A percentile compares a stretch with the other conserved stretches of the same genome.
Conservation (phyloP, 2,888 invertebrate genomes). For the Coecobrya sp. region DNA sequence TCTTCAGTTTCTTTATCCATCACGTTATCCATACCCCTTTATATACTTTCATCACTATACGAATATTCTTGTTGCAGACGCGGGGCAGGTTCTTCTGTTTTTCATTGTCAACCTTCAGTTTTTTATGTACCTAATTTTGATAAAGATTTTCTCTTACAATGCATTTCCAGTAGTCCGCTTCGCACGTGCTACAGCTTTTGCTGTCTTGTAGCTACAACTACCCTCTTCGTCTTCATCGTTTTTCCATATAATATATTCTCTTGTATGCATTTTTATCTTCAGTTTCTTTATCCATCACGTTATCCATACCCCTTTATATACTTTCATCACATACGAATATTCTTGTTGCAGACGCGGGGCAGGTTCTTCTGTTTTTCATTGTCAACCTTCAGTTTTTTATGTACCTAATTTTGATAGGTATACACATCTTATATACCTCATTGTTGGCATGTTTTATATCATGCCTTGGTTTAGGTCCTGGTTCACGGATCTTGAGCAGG, state of each 20-base stretch:
- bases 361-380: conserved; percentile 52
- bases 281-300: conserved; percentile 39
- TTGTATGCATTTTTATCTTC: conserved; percentile 9
- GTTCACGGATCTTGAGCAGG: conserved; percentile 72
- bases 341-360: conserved; percentile 33
- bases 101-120: conserved; percentile 58
- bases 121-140: conserved; percentile 4
- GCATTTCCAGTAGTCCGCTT: conserved; percentile 82
- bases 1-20: conserved; percentile 47
- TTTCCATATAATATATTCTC: neutral
- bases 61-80: conserved; percentile 28
- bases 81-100: conserved; percentile 50
- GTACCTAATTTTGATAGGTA: neutral
- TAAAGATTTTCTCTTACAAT: too few relatives aligned
- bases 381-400: conserved; percentile 54
- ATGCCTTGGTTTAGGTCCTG: conserved; percentile 57
- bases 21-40: conserved; percentile 13
- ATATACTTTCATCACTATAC: conserved; percentile 40
- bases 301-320: conserved; percentile 26
- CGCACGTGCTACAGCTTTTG: conserved; percentile 84
- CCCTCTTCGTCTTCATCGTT: conserved; percentile 27
- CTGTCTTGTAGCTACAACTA: conserved; percentile 6
- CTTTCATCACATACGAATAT: conserved; percentile 44
- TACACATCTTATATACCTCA: neutral
- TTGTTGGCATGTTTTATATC: neutral